Conservation (phyloP, 2,113 vertebrate species). For the Heteronetta atricapilla region DNA sequence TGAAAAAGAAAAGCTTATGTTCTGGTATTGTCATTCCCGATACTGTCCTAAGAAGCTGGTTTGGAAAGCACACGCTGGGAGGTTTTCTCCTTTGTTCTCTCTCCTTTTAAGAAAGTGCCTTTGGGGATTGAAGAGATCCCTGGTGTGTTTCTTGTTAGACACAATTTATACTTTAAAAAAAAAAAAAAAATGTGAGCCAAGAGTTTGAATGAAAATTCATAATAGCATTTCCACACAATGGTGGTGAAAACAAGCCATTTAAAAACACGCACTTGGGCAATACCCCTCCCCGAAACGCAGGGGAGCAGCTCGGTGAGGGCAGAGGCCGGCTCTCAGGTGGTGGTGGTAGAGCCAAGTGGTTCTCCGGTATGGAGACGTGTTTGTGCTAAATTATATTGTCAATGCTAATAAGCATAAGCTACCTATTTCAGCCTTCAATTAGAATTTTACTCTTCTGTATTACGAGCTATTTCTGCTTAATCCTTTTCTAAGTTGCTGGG, state of each 20-base stretch:
- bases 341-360: neutral
- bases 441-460: conserved; percentile 1
- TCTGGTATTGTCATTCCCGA: conserved; percentile 72
- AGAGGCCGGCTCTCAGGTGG: neutral
- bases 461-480: conserved; percentile 10
- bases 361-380: neutral
- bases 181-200: conserved; percentile 53
- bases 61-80: conserved; percentile 77
- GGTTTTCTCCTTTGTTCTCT: conserved; percentile 79
- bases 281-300: neutral
- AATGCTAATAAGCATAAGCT: neutral
- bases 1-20: conserved; percentile 68
- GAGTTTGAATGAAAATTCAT: conserved; percentile 62
- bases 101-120: conserved; percentile 78
- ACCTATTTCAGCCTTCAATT: neutral
- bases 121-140: conserved; percentile 76
- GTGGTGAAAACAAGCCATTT: conserved; percentile 1
- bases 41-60: conserved; percentile 77
- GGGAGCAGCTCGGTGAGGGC: neutral
- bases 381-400: neutral
- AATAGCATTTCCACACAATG: conserved; percentile 61
- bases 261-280: neutral
- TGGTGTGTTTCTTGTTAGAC: conserved; percentile 77
- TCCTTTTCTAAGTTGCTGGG: conserved; percentile 26
- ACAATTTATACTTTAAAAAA: conserved; percentile 69